Conservation (phyloP, 2,888 invertebrate species). For the Tineola bisselliella region DNA sequence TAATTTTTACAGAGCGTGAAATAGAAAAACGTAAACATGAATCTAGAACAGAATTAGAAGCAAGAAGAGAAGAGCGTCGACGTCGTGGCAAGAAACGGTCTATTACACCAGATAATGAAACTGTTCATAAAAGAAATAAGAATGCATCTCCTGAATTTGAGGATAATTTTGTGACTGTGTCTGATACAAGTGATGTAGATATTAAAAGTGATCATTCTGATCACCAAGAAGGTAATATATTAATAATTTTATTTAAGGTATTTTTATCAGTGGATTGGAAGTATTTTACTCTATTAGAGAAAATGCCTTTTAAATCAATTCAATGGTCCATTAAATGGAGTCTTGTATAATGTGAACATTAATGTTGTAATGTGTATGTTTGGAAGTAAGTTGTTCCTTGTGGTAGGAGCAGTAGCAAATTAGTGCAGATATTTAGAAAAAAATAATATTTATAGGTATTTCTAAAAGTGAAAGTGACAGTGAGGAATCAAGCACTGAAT, state of each 20-base stretch:
- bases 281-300: no score
- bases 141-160: constrained; percentile 43
- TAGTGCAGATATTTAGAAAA: no score
- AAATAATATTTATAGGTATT: no score
- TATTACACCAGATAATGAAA: constrained; percentile 36
- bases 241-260: constrained; percentile 37
- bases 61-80: constrained; percentile 72
- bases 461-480: constrained; percentile 62
- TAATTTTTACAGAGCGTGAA: constrained; percentile 70
- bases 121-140: constrained; percentile 46
- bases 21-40: constrained; percentile 82
- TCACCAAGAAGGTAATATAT: constrained; percentile 51
- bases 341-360: no score
- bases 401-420: no score
- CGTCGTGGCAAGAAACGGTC: constrained; percentile 59
- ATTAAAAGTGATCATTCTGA: constrained; percentile 55
- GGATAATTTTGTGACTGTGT: constrained; percentile 56
- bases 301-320: no score
- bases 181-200: constrained; percentile 60
- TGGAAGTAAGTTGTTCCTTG: no score
- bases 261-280: no score
- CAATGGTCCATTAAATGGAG: no score
- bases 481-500: constrained; percentile 40
- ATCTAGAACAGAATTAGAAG: constrained; percentile 77
- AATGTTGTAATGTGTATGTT: no score